Conservation (phyloP, 2,888 invertebrate genomes). For the Fragum sueziense region DNA sequence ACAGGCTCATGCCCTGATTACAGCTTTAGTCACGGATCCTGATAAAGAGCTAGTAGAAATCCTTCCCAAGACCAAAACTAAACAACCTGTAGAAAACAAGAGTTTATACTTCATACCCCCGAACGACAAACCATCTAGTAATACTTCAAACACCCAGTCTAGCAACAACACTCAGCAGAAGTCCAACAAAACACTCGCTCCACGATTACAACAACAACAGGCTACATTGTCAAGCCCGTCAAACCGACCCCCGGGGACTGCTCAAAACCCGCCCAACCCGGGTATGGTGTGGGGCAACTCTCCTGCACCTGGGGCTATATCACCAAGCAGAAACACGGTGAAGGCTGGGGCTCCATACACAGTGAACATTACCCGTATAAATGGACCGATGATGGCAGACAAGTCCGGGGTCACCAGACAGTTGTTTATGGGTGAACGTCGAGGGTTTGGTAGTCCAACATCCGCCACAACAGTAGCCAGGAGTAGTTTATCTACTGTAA, state of each 20-base stretch:
- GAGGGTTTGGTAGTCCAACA: slow-evolving; percentile 62
- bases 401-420: slow-evolving; percentile 76
- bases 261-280: slow-evolving; percentile 31
- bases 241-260: slow-evolving; percentile 7
- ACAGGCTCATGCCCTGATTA: slow-evolving; percentile 95
- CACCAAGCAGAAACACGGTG: slow-evolving; percentile 57
- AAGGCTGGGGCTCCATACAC: slow-evolving; percentile 59
- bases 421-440: slow-evolving; percentile 76
- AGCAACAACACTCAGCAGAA: slow-evolving; percentile 40
- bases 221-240: slow-evolving; percentile 28
- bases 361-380: slow-evolving; percentile 64
- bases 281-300: slow-evolving; percentile 63
- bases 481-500: slow-evolving; percentile 57
- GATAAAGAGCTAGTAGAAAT: slow-evolving; percentile 85
- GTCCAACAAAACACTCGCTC: slow-evolving; percentile 50
- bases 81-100: slow-evolving; percentile 55
- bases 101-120: slow-evolving; percentile 64
- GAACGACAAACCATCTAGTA: slow-evolving; percentile 30
- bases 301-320: slow-evolving; percentile 49
- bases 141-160: slow-evolving; percentile 18
- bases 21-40: slow-evolving; percentile 96
- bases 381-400: slow-evolving; percentile 61
- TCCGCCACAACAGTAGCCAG: slow-evolving; percentile 58
- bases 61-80: slow-evolving; percentile 65
- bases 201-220: slow-evolving; percentile 56